A percentile compares a stretch with the other conserved stretches of the same genome.
Conservation (phyloP, 2,888 invertebrate genomes). For the Sinhomidia bicolor region DNA sequence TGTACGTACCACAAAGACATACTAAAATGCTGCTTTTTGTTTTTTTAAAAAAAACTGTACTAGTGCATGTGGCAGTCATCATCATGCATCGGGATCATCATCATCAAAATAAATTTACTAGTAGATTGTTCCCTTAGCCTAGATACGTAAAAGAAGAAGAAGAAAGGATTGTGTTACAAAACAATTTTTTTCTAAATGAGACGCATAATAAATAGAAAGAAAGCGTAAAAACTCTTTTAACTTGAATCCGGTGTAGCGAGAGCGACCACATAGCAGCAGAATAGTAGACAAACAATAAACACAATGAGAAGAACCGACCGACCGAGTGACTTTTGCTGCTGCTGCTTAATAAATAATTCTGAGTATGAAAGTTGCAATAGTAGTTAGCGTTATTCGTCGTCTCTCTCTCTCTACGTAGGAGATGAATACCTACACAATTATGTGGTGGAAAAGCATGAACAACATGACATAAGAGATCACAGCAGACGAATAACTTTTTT, state of each 20-base stretch:
- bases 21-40: neutral
- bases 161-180: constrained; percentile 53
- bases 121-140: constrained; percentile 56
- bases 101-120: constrained; percentile 53
- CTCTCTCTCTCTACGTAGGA: neutral
- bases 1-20: constrained; percentile 8
- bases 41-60: neutral
- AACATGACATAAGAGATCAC: neutral
- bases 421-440: neutral
- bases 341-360: constrained; percentile 39
- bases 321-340: constrained; percentile 41
- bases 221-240: neutral
- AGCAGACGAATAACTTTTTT: constrained; percentile 13
- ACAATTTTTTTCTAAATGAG: constrained; percentile 27
- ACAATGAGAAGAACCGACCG: constrained; percentile 35
- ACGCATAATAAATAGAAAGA: constrained; percentile 40
- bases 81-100: constrained; percentile 24
- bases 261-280: constrained; percentile 22
- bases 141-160: constrained; percentile 35
- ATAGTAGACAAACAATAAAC: constrained; percentile 36
- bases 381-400: no score
- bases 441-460: neutral
- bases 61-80: constrained; percentile 23
- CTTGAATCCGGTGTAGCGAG: constrained; percentile 22
- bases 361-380: neutral